A percentile compares a stretch with the other conserved stretches of the same genome.
Evolutionary conservation across 2,888 invertebrate species (phyloP).

Genomic region (Plusia festucae): DNA sequence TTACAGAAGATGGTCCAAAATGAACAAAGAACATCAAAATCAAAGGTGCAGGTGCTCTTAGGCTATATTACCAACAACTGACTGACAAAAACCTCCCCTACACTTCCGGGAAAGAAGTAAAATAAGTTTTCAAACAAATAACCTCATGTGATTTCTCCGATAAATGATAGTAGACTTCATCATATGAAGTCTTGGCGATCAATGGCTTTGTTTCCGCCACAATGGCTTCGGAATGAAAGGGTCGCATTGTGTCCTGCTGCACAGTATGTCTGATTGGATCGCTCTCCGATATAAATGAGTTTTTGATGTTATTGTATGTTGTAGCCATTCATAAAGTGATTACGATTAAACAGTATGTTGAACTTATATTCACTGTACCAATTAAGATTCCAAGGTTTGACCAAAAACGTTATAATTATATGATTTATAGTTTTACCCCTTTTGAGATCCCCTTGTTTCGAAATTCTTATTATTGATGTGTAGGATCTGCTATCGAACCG

Average conservation of each 20-base stretch:
- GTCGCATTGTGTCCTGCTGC: slow-evolving; percentile 24
- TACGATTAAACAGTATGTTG: not conserved
- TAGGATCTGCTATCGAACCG: not conserved
- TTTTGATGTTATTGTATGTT: not conserved
- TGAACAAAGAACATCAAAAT: not conserved
- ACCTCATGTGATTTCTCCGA: slow-evolving; percentile 2
- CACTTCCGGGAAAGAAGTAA: not conserved
- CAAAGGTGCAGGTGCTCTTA: too few relatives aligned
- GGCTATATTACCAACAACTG: too few relatives aligned
- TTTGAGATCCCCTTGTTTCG: not conserved
- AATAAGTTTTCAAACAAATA: not conserved
- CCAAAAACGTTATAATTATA: not conserved
- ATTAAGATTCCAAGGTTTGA: not conserved
- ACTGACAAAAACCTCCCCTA: too few relatives aligned
- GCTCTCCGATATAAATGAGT: slow-evolving; percentile 24
- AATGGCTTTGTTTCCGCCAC: slow-evolving; percentile 34
- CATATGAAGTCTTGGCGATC: slow-evolving; percentile 9
- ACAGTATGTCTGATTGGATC: slow-evolving; percentile 27
- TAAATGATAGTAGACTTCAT: slow-evolving; percentile 12
- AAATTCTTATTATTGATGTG: not conserved
- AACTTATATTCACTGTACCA: not conserved
- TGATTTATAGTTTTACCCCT: not conserved
- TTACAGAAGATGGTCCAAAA: not conserved
- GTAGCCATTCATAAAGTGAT: not conserved
- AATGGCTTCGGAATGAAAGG: slow-evolving; percentile 27